Evolutionary conservation across 2,888 invertebrate genomes (phyloP), one percentile per base, ranked within the genome.

Genomic region (Nemotelus nigrinus): DNA sequence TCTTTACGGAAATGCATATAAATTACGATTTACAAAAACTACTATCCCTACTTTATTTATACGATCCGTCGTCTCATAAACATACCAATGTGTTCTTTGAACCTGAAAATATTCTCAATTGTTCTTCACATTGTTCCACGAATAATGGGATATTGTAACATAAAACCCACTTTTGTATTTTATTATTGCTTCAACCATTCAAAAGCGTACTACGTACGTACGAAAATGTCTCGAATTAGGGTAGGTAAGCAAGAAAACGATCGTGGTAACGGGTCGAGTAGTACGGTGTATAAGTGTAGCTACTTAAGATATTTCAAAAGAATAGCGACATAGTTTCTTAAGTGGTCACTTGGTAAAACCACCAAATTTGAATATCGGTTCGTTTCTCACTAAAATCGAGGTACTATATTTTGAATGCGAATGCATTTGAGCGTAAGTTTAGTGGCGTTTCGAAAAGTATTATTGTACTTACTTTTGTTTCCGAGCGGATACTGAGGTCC

Each of bases 61-160:
- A n/a, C 44, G 53, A 41, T 4, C 55, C 43, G 43, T 39, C 48
- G 43, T 10, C 7, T 47, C 70, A 67, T 43, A 70, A 70, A 44
- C 55, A 39, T 55, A 43, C 70, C 70, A 70, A 70, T 70, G 70
- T 70, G 53, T 55, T 70, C 44, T 43, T 41, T 70, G 70, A 70
- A 70, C 70, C 70, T 70, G 53, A 70, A 60, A 74, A 47, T 53
- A 53, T 74, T 41, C 10, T 74, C 39, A 47, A 74, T 74, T 74
- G 60, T 74, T 74, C 72, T 7, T 44, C 45, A 43, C 57, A 60
- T 58, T 58, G 45, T 60, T 47, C 8, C 39, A 3, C 60, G 47
- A 63, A 74, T 48, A 74, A 60, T 7, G 10, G 74, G 48, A 74
- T 41, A 74, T 47, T 74, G 74, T 74, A 74, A 74, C 74, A 74